Conservation (phyloP, 2,113 vertebrate genomes). For the Regulus satrapa region DNA sequence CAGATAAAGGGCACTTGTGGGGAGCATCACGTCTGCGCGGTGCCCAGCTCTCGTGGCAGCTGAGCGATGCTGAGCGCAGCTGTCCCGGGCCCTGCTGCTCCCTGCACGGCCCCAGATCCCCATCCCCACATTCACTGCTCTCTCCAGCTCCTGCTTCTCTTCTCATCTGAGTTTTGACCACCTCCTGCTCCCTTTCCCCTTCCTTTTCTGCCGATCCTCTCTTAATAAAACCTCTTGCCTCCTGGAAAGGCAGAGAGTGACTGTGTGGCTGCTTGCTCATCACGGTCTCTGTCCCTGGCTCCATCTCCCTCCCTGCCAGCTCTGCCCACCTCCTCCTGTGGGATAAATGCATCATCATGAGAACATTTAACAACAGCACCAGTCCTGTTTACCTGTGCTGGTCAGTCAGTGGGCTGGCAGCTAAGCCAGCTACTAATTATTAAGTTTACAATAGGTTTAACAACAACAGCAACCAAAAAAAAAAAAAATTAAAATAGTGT, state of each 20-base stretch:
- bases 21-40: neutral
- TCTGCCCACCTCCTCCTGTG: neutral
- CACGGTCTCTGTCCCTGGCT: too few relatives aligned
- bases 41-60: neutral
- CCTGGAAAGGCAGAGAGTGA: neutral
- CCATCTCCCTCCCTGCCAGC: neutral
- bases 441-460: neutral
- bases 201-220: neutral
- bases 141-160: neutral
- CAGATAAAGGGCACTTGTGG: conserved; percentile 40
- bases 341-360: neutral
- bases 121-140: accelerated
- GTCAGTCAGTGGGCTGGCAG: neutral
- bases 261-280: neutral
- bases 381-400: neutral
- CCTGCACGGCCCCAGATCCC: neutral
- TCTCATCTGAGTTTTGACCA: neutral
- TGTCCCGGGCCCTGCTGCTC: accelerated
- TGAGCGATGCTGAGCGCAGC: neutral
- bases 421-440: neutral
- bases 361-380: neutral
- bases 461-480: too few relatives aligned
- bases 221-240: neutral
- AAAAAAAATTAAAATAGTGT: neutral
- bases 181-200: neutral